Conservation (phyloP, 2,888 invertebrate genomes). For the Phortica okadai region DNA sequence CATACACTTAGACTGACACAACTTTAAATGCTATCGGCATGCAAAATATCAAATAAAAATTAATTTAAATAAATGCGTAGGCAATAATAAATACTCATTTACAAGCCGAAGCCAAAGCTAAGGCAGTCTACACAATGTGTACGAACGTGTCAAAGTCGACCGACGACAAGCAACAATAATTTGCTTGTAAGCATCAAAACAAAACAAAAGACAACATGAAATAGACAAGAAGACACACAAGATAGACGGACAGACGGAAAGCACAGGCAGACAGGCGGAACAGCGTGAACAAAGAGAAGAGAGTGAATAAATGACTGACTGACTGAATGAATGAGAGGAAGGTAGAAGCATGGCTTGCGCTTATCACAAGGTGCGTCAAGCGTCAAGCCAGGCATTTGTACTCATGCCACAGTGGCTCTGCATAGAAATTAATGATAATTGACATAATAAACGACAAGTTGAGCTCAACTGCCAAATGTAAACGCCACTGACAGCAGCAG, state of each 20-base stretch:
- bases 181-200: constrained; percentile 26
- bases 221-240: constrained; percentile 21
- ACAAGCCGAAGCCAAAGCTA: constrained; percentile 13
- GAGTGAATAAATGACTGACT: constrained; percentile 17
- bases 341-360: neutral
- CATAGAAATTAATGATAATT: constrained; percentile 69
- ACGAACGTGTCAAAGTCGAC: constrained; percentile 25
- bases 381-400: constrained; percentile 51
- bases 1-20: neutral
- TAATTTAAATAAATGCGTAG: constrained; percentile 28
- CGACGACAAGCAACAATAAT: constrained; percentile 18
- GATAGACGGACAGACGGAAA: neutral
- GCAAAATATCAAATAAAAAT: constrained; percentile 24
- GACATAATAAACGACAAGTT: constrained; percentile 72
- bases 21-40: neutral
- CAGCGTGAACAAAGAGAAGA: neutral
- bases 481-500: neutral
- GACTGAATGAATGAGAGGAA: constrained; percentile 21
- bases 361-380: constrained; percentile 56
- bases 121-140: neutral
- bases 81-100: constrained; percentile 31
- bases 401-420: neutral
- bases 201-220: constrained; percentile 8
- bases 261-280: constrained; percentile 33
- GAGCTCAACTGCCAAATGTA: constrained; percentile 55